phyloP scores from a whole-genome alignment of 2,888 invertebrate genomes.

The Cephus spinipes region DNA sequence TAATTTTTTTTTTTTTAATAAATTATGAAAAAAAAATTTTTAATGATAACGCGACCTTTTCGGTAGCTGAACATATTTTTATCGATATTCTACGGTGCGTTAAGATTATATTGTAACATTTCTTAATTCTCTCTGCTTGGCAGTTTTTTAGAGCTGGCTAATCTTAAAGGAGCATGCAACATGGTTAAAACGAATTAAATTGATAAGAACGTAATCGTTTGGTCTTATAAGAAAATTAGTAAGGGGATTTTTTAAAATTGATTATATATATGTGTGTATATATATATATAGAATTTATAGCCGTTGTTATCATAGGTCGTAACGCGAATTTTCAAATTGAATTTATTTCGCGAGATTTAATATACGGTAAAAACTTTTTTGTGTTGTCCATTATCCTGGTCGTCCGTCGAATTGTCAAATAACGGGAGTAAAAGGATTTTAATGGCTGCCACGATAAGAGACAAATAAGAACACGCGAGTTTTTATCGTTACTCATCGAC shows the following conservation, averaged over 20 bases:
- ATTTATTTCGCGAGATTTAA: too few species aligned
- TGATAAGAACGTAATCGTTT: not conserved
- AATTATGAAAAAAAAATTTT: not conserved
- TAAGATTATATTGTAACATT: not conserved
- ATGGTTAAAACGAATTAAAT: not conserved
- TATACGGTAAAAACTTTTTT: not conserved
- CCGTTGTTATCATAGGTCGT: too few species aligned
- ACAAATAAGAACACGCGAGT: constrained; percentile 32
- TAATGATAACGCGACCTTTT: not conserved
- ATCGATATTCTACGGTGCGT: not conserved
- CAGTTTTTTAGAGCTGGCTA: not conserved
- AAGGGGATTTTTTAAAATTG: not conserved
- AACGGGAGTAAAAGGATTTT: not conserved
- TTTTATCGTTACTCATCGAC: constrained; percentile 30
- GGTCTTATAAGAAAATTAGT: not conserved
- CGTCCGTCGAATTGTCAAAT: not conserved
- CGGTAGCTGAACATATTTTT: not conserved
- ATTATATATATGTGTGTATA: too few species aligned
- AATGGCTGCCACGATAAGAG: not conserved
- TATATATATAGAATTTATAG: too few species aligned
- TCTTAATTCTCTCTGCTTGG: not conserved
- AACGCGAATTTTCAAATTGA: too few species aligned
- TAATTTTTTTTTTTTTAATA: not conserved
- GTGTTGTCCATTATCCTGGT: not conserved
- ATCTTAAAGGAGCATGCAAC: not conserved